Conservation (phyloP, 2,888 invertebrate genomes). For the Lepidochrysops patricia region DNA sequence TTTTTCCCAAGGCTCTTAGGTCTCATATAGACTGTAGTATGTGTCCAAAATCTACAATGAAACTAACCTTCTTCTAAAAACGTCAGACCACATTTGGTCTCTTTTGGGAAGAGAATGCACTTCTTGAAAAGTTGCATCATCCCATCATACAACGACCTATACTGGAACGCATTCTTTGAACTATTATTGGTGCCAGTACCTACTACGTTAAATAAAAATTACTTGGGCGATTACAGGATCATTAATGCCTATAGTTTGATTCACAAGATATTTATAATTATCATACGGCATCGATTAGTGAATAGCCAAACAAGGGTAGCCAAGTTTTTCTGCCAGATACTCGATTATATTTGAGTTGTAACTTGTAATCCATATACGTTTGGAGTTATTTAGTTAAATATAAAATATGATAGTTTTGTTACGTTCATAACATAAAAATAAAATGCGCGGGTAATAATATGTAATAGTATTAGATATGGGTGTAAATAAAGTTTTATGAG, state of each 20-base stretch:
- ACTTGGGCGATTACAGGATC: not conserved
- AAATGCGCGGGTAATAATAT: no score
- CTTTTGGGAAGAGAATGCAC: no score
- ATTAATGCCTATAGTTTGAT: not conserved
- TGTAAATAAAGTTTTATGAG: no score
- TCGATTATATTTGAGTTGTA: not conserved
- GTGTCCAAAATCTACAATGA: no score
- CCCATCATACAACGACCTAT: not conserved
- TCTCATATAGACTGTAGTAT: no score
- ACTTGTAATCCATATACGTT: not conserved
- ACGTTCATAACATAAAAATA: no score
- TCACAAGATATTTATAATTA: not conserved
- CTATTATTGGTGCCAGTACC: not conserved
- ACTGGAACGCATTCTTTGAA: not conserved
- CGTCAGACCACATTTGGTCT: no score
- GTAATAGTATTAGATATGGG: no score
- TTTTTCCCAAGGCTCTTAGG: no score
- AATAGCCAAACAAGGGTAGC: not conserved
- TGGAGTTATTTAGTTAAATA: not conserved
- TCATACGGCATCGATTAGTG: not conserved
- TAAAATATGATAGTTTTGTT: no score
- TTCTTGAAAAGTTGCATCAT: no score
- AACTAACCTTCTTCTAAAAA: no score
- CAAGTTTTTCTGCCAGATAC: not conserved
- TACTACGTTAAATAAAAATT: not conserved